phyloP scores from a whole-genome alignment of 2,797 vertebrate genomes.

The Hephaestus fuliginosus region DNA sequence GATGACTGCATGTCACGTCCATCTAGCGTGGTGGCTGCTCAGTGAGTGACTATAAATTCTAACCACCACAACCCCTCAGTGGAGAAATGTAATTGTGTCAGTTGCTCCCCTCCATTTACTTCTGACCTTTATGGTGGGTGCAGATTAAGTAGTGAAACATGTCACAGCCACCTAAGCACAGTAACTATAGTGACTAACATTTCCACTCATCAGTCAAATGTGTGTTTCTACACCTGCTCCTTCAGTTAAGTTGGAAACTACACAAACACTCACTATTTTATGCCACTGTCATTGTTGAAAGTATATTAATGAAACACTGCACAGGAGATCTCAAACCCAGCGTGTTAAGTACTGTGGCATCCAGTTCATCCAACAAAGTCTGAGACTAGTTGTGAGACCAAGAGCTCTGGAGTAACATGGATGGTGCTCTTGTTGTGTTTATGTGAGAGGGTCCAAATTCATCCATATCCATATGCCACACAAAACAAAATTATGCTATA shows the following conservation, averaged over 20 bases:
- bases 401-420: neutral
- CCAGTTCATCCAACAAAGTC: neutral
- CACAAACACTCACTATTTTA: neutral
- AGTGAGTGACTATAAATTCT: constrained; percentile 30
- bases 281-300: neutral
- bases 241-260: neutral
- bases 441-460: constrained; percentile 10
- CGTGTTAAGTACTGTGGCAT: constrained; percentile 2
- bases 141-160: constrained; percentile 34
- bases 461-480: constrained; percentile 21
- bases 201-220: constrained; percentile 10
- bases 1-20: constrained; percentile 16
- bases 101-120: neutral
- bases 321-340: neutral
- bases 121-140: constrained; percentile 36
- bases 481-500: constrained; percentile 18
- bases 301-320: neutral
- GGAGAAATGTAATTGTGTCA: constrained; percentile 20
- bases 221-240: constrained; percentile 5
- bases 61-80: constrained; percentile 2
- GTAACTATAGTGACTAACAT: constrained; percentile 10
- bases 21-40: neutral
- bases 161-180: constrained; percentile 18
- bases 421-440: constrained; percentile 25
- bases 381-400: neutral